Percentiles rank a stretch among this genome's conserved stretches.
Conservation (phyloP, 1,140 invertebrate species). For the Eubasilissa regina region DNA sequence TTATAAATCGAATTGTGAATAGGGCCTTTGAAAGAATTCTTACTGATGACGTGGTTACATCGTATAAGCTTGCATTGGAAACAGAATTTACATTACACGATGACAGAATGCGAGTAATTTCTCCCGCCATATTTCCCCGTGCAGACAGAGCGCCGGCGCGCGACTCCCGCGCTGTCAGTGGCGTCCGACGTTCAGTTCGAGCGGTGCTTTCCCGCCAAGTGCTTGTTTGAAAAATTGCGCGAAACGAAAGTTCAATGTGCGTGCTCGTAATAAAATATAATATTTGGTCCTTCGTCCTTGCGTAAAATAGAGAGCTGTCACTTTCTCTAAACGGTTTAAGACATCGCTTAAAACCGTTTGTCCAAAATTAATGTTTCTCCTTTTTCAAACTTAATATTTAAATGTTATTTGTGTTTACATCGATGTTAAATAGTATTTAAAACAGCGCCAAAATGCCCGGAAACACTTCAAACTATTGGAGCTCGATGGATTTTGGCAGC, state of each 20-base stretch:
- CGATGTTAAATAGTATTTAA: neutral
- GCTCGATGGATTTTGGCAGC: constrained; percentile 73
- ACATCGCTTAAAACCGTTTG: too few relatives aligned
- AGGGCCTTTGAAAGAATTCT: too few relatives aligned
- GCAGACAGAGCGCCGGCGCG: neutral
- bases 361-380: neutral
- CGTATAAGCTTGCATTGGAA: neutral
- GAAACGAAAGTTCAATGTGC: constrained; percentile 39
- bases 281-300: neutral
- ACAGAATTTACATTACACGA: constrained; percentile 2
- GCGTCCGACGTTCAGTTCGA: constrained; percentile 2
- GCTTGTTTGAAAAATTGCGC: constrained; percentile 24
- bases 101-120: constrained; percentile 24
- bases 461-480: constrained; percentile 67
- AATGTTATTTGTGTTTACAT: constrained; percentile 2
- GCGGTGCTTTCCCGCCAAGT: constrained; percentile 25
- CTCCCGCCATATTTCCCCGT: constrained; percentile 17
- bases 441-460: constrained; percentile 48
- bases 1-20: too few relatives aligned
- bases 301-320: neutral
- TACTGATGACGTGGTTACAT: too few relatives aligned
- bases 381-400: neutral
- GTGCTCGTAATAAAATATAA: constrained; percentile 18
- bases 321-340: neutral
- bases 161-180: constrained; percentile 15